These are phyloP conservation scores for Gambusia yucatana DNA, from an alignment of 2,797 vertebrate genomes.

Conservation along the genomic window DNA sequence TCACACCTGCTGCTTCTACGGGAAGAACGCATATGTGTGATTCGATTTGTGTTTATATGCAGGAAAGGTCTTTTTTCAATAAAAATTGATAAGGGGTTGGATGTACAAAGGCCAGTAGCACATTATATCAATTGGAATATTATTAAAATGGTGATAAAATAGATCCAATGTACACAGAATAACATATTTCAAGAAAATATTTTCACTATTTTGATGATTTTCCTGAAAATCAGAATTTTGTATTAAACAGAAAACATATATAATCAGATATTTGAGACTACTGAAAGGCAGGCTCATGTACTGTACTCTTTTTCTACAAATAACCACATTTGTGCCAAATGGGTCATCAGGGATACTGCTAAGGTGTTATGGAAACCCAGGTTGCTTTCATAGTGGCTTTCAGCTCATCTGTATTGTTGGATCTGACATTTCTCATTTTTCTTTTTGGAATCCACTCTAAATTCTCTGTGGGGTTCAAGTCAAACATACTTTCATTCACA, in stretches of 20 bases:
- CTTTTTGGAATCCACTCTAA: background rate
- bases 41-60: background rate
- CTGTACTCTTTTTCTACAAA: background rate
- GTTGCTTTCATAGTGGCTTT: background rate
- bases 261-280: background rate
- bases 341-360: background rate
- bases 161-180: background rate
- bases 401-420: background rate
- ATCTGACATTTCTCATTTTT: background rate
- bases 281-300: background rate
- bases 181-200: background rate
- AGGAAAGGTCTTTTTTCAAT: background rate
- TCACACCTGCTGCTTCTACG: conserved; percentile 48
- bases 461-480: background rate
- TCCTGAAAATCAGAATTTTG: background rate
- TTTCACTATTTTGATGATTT: background rate
- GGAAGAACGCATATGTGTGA: conserved; percentile 7
- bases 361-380: too few relatives aligned
- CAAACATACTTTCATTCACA: background rate
- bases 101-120: background rate
- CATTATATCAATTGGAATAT: background rate
- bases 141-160: background rate
- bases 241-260: background rate
- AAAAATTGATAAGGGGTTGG: background rate
- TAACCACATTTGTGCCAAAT: background rate